phyloP scores from a whole-genome alignment of 2,888 invertebrate genomes.

The Mylabris sibirica region DNA sequence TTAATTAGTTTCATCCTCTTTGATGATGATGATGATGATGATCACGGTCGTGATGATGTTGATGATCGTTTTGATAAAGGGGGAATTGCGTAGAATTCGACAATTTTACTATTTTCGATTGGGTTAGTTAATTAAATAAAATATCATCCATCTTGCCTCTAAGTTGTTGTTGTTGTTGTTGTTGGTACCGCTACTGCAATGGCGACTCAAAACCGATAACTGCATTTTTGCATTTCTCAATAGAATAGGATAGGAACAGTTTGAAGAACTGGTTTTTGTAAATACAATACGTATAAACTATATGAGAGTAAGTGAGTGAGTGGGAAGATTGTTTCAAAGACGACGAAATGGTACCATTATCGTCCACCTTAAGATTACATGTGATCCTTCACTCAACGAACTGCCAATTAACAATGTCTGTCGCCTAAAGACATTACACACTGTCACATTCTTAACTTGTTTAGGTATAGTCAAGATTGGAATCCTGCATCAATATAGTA shows the following conservation, averaged over 20 bases:
- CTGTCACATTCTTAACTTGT: slow-evolving; percentile 2
- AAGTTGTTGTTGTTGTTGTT: not conserved
- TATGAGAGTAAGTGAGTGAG: not conserved
- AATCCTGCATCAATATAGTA: not conserved
- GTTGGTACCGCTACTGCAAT: slow-evolving; percentile 8
- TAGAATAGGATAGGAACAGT: not conserved
- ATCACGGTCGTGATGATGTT: too few relatives aligned
- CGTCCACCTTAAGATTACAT: slow-evolving; percentile 23
- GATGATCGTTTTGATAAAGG: not conserved
- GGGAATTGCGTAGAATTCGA: not conserved
- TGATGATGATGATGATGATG: not conserved
- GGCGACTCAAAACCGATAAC: slow-evolving; percentile 10
- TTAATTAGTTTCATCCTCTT: slow-evolving; percentile 50
- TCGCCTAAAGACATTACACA: slow-evolving; percentile 30
- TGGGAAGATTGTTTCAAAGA: slow-evolving; percentile 12
- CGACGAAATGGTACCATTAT: slow-evolving; percentile 20
- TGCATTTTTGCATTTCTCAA: slow-evolving; percentile 2
- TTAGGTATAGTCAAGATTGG: not conserved
- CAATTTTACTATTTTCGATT: not conserved
- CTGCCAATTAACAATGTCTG: slow-evolving; percentile 41
- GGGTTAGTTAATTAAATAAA: slow-evolving; percentile 2
- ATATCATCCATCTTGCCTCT: not conserved
- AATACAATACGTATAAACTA: not conserved
- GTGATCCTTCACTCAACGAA: slow-evolving; percentile 40
- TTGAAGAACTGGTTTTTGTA: not conserved